phyloP scores from a whole-genome alignment of 2,888 invertebrate genomes.

The Trachelus stipa region DNA sequence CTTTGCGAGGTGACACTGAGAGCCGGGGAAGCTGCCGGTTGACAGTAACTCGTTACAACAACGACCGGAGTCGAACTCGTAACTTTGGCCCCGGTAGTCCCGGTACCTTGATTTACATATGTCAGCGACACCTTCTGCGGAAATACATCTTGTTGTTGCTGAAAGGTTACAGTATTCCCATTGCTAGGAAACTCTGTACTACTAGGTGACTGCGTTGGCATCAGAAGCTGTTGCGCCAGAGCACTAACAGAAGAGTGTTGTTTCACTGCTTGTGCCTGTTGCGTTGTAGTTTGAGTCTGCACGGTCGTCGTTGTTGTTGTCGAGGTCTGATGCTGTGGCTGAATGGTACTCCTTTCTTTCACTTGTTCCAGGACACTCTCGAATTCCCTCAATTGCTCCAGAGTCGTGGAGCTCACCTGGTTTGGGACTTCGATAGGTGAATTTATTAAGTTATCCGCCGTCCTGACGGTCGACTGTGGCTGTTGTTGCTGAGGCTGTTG shows the following conservation, averaged over 20 bases:
- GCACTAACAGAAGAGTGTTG: constrained; percentile 47
- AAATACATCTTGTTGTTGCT: constrained; percentile 50
- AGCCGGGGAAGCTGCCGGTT: constrained; percentile 70
- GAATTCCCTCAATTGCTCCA: constrained; percentile 83
- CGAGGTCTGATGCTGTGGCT: constrained; percentile 62
- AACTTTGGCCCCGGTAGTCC: constrained; percentile 57
- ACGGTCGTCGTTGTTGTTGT: constrained; percentile 42
- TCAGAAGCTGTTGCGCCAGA: constrained; percentile 56
- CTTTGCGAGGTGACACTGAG: constrained; percentile 72
- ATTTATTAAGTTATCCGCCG: constrained; percentile 46
- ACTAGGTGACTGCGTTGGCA: constrained; percentile 48
- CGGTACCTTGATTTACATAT: constrained; percentile 67
- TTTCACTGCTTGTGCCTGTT: constrained; percentile 35
- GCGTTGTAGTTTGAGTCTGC: constrained; percentile 38
- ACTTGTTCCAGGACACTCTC: constrained; percentile 86
- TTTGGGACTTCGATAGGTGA: constrained; percentile 57
- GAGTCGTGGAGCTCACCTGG: constrained; percentile 77
- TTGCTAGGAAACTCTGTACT: constrained; percentile 51
- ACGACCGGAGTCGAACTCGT: constrained; percentile 69
- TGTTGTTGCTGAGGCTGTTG: constrained; percentile 70
- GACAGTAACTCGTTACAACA: constrained; percentile 71
- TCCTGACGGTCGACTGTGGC: constrained; percentile 66
- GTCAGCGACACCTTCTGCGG: constrained; percentile 70
- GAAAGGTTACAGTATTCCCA: constrained; percentile 46
- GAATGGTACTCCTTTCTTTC: constrained; percentile 79